phyloP scores from a whole-genome alignment of 2,888 invertebrate species.

The Orchesella flavescens region DNA sequence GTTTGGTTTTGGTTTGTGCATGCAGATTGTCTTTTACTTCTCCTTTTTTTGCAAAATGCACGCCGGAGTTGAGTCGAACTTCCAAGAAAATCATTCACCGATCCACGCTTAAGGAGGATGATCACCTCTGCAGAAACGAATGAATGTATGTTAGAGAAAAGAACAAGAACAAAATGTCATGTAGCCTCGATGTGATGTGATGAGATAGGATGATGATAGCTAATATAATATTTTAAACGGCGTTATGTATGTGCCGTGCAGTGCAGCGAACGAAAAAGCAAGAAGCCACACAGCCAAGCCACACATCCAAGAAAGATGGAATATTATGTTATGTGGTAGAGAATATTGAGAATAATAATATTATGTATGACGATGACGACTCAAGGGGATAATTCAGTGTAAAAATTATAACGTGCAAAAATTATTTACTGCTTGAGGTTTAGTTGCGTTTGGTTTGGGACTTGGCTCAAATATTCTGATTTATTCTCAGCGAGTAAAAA shows the following conservation, averaged over 20 bases:
- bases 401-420: too few species aligned
- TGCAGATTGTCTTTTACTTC: not conserved
- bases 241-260: not conserved
- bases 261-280: not conserved
- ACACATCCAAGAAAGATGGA: too few species aligned
- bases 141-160: not conserved
- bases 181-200: slow-evolving; percentile 21
- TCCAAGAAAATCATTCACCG: slow-evolving; percentile 26
- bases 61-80: not conserved
- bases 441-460: too few species aligned
- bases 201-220: too few species aligned
- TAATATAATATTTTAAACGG: not conserved
- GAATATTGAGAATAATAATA: too few species aligned
- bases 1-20: not conserved
- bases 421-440: too few species aligned
- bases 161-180: slow-evolving; percentile 10
- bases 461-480: too few species aligned
- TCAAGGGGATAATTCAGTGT: too few species aligned
- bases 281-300: not conserved
- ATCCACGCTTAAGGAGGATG: slow-evolving; percentile 46
- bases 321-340: too few species aligned
- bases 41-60: not conserved
- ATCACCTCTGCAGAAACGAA: slow-evolving; percentile 20
- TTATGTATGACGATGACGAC: too few species aligned
- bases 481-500: not conserved